Evolutionary conservation across 2,888 invertebrate genomes (phyloP).

Genomic region (Melanchra persicariae): DNA sequence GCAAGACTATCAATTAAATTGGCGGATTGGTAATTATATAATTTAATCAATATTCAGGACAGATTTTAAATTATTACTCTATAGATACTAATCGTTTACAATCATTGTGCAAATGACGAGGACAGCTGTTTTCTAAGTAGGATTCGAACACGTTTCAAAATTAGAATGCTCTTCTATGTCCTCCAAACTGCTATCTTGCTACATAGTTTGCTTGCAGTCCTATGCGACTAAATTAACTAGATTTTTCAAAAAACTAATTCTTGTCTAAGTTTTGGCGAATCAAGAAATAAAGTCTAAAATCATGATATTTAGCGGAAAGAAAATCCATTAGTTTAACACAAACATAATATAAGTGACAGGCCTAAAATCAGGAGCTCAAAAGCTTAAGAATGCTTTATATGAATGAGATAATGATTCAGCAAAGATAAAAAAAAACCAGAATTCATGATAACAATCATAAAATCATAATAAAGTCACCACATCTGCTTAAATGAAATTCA

Average conservation of each 20-base stretch:
- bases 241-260: no score
- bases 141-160: no score
- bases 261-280: no score
- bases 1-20: slow-evolving; percentile 3
- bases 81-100: neutral
- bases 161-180: no score
- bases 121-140: neutral
- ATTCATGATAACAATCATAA: neutral
- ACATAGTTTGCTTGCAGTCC: no score
- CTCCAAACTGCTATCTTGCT: neutral
- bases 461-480: neutral
- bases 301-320: no score
- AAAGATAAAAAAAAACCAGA: neutral
- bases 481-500: slow-evolving; percentile 14
- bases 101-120: neutral
- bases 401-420: neutral
- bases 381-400: neutral
- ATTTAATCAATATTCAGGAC: neutral
- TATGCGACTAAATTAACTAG: no score
- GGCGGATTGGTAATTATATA: neutral
- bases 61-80: slow-evolving; percentile 3
- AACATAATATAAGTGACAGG: no score
- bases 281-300: no score
- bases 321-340: neutral
- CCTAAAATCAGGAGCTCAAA: no score